Percentiles rank a stretch among this genome's conserved stretches.
Conservation (phyloP, 2,113 vertebrate genomes). For the Empidonax traillii region DNA sequence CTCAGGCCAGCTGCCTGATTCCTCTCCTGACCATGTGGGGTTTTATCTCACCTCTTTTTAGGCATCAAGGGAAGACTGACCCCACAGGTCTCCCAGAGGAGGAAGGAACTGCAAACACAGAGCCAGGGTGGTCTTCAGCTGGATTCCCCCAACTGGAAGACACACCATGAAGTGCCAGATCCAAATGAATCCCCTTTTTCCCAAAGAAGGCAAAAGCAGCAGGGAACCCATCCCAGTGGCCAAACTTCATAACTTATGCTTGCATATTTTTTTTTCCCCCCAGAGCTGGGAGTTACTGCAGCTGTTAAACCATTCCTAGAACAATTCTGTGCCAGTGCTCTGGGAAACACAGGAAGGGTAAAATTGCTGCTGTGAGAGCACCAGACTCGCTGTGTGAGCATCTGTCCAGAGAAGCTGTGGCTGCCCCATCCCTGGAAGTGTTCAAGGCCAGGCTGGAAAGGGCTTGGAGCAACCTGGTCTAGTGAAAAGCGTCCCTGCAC, state of each 20-base stretch:
- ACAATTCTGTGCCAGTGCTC: not conserved
- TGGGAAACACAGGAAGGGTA: not conserved
- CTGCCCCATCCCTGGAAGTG: not conserved
- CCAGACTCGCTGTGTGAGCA: not conserved
- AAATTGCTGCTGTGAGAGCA: not conserved
- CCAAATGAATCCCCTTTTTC: not conserved
- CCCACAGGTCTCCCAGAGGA: not conserved
- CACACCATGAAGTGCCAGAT: rapidly evolving
- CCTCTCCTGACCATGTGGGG: not conserved
- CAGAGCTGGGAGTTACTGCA: not conserved
- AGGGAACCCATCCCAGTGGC: not conserved
- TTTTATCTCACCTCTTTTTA: not conserved
- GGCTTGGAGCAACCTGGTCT: not conserved
- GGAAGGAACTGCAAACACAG: not conserved
- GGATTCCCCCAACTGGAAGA: not conserved
- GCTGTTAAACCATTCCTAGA: not conserved
- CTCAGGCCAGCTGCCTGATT: not conserved
- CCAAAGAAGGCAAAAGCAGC: not conserved
- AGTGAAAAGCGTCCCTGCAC: rapidly evolving
- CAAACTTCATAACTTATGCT: not conserved
- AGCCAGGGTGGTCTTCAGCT: not conserved
- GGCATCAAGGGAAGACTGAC: not conserved
- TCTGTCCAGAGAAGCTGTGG: not conserved
- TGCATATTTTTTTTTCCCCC: rapidly evolving
- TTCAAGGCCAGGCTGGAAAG: rapidly evolving